Conservation (phyloP, 2,888 invertebrate species). For the Tetramorium bicarinatum region DNA sequence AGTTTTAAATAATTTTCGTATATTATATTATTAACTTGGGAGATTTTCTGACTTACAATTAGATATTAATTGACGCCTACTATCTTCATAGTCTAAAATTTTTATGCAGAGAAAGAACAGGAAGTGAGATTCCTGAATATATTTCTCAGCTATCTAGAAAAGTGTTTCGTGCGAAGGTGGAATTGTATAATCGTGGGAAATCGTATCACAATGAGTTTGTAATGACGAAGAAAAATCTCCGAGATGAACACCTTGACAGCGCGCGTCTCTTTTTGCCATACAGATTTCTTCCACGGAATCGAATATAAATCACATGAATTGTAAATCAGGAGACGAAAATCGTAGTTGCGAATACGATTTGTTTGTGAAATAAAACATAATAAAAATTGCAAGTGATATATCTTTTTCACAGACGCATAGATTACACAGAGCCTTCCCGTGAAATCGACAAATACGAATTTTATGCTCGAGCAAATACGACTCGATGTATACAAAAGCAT, state of each 20-base stretch:
- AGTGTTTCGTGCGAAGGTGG: conserved; percentile 49
- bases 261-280: conserved; percentile 12
- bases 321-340: conserved; percentile 25
- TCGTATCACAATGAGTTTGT: conserved; percentile 31
- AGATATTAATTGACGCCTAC: conserved; percentile 14
- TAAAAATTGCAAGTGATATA: not conserved
- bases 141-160: conserved; percentile 36
- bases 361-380: not conserved
- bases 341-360: not conserved
- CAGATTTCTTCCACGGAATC: not conserved
- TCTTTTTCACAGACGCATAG: conserved; percentile 4
- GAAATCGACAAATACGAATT: conserved; percentile 30
- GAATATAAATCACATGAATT: conserved; percentile 25
- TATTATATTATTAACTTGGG: not conserved
- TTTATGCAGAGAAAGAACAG: conserved; percentile 19
- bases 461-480: not conserved
- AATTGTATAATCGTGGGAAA: conserved; percentile 48
- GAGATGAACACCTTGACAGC: conserved; percentile 27
- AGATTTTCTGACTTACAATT: not conserved
- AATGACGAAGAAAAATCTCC: conserved; percentile 1
- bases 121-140: conserved; percentile 27
- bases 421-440: not conserved
- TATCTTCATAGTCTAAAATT: conserved; percentile 14
- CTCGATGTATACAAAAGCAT: not conserved
- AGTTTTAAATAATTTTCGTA: not conserved